Evolutionary conservation across 2,888 invertebrate species (phyloP).

Genomic region (Heliconius erato): DNA sequence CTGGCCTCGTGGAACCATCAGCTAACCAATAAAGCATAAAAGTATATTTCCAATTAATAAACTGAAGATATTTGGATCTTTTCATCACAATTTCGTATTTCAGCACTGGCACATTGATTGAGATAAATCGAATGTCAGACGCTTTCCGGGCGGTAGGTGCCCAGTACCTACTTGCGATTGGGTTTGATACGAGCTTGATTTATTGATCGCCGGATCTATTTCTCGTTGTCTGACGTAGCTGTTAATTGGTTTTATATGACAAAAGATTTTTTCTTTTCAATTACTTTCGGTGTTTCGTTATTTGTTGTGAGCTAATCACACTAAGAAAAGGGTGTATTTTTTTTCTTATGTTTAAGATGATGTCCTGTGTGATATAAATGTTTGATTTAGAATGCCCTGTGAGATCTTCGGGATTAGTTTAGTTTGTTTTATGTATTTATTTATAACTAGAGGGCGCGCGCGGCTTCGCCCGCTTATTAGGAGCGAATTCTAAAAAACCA

Average conservation of each 20-base stretch:
- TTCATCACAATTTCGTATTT: constrained; percentile 9
- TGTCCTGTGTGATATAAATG: background rate
- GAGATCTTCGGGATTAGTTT: too few relatives aligned
- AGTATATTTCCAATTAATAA: constrained; percentile 26
- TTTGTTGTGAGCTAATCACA: background rate
- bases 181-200: constrained; percentile 13
- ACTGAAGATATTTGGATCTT: background rate
- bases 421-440: too few relatives aligned
- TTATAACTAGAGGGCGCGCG: too few relatives aligned
- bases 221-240: constrained; percentile 3
- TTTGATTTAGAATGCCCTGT: too few relatives aligned
- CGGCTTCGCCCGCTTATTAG: too few relatives aligned
- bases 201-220: constrained; percentile 29
- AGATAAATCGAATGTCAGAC: constrained; percentile 15
- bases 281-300: background rate
- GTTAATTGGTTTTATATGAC: constrained; percentile 34
- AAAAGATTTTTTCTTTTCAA: background rate
- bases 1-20: background rate
- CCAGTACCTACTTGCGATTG: background rate
- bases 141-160: background rate
- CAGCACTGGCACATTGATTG: constrained; percentile 14
- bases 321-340: background rate
- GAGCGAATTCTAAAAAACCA: too few relatives aligned
- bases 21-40: background rate
- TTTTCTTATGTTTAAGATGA: background rate